Evolutionary conservation across 2,113 vertebrate species (phyloP).

Genomic region (Leucopsar rothschildi): DNA sequence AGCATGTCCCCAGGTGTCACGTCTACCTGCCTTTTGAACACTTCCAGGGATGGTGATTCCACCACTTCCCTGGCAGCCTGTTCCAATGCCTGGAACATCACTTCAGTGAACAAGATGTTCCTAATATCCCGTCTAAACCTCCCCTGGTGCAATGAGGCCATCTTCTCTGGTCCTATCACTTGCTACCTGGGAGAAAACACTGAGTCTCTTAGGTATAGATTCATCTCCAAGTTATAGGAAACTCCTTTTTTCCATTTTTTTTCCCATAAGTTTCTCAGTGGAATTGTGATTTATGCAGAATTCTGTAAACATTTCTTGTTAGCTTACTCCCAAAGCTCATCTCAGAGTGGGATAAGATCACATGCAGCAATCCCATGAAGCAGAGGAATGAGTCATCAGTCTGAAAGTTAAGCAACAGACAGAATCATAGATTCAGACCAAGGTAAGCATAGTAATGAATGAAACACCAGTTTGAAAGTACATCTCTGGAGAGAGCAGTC

Average conservation of each 20-base stretch:
- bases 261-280: background rate
- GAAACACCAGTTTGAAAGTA: slow-evolving; percentile 10
- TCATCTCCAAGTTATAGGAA: background rate
- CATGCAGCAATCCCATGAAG: slow-evolving; percentile 10
- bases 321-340: slow-evolving; percentile 21
- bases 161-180: background rate
- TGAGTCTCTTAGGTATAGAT: background rate
- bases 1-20: background rate
- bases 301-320: slow-evolving; percentile 22
- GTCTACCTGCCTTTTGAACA: rapidly evolving
- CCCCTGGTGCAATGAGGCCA: background rate
- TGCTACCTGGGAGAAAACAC: background rate
- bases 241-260: rapidly evolving
- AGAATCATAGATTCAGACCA: background rate
- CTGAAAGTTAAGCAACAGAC: slow-evolving; percentile 1
- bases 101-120: background rate
- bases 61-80: background rate
- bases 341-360: slow-evolving; percentile 1
- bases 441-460: slow-evolving; percentile 43
- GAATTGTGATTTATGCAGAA: background rate
- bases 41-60: background rate
- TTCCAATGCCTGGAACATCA: background rate
- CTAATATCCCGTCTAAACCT: background rate
- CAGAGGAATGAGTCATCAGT: slow-evolving; percentile 54
- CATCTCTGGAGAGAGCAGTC: background rate